Percentiles rank a stretch among this genome's conserved stretches.
phyloP scores from a whole-genome alignment of 2,888 invertebrate species.

The Phyllotreta cruciferae region DNA sequence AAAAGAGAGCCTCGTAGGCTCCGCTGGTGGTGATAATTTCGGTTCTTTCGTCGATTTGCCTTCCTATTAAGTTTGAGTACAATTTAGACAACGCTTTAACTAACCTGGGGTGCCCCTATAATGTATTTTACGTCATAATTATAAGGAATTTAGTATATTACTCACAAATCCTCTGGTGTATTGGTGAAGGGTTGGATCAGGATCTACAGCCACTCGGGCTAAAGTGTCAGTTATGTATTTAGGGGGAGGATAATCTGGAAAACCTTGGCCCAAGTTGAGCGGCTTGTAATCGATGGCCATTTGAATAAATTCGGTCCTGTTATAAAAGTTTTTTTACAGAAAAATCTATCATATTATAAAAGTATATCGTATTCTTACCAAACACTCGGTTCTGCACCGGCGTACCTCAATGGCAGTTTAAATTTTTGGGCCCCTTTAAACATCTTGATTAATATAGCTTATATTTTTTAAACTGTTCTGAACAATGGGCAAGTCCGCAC shows the following conservation, averaged over 20 bases:
- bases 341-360: neutral
- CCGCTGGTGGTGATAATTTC: conserved; percentile 91
- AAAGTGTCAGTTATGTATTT: conserved; percentile 80
- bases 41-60: conserved; percentile 80
- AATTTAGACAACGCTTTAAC: conserved; percentile 84
- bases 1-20: conserved; percentile 93
- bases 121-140: conserved; percentile 37
- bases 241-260: conserved; percentile 91
- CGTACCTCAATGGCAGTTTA: conserved; percentile 71
- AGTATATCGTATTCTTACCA: conserved; percentile 67
- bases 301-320: conserved; percentile 90
- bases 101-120: conserved; percentile 89
- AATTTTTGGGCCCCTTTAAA: conserved; percentile 63
- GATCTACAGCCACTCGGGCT: conserved; percentile 68
- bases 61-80: conserved; percentile 79
- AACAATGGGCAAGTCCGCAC: neutral
- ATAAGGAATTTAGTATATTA: neutral
- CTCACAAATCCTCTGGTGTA: conserved; percentile 93
- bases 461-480: neutral
- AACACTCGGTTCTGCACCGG: conserved; percentile 79
- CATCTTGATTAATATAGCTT: neutral
- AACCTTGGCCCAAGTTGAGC: conserved; percentile 93
- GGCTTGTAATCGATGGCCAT: conserved; percentile 85
- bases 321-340: conserved; percentile 38
- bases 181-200: conserved; percentile 85